A percentile compares a stretch with the other conserved stretches of the same genome.
phyloP scores from a whole-genome alignment of 2,113 vertebrate genomes.

The Asarcornis scutulata region DNA sequence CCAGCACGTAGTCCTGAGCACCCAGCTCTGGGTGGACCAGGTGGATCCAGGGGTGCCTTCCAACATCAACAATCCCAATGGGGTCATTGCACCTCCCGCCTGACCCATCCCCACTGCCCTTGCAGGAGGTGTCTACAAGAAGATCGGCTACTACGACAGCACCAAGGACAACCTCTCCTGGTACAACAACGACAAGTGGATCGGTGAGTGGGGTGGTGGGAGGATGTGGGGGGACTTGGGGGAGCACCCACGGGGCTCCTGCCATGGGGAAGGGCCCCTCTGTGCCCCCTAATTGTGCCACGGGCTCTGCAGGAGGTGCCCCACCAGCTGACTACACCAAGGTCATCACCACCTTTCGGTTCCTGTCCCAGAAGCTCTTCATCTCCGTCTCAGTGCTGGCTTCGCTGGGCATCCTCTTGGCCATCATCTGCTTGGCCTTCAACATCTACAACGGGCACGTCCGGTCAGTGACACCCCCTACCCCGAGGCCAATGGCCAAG shows the following conservation, averaged over 20 bases:
- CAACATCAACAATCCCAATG: no score
- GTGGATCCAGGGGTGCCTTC: background rate
- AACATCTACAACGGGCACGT: slow-evolving; percentile 96
- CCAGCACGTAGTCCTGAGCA: accelerated
- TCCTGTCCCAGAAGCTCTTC: slow-evolving; percentile 93
- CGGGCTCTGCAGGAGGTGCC: slow-evolving; percentile 74
- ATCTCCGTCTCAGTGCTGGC: slow-evolving; percentile 90
- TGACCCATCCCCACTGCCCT: no score
- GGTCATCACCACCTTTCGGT: slow-evolving; percentile 90
- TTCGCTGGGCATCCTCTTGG: slow-evolving; percentile 87
- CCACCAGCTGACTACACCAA: slow-evolving; percentile 92
- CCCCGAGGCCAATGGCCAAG: background rate
- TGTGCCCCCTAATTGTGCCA: accelerated
- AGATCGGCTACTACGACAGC: slow-evolving; percentile 96
- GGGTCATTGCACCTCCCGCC: no score
- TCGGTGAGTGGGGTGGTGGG: slow-evolving; percentile 76
- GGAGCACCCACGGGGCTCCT: no score
- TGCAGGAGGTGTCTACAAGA: slow-evolving; percentile 92
- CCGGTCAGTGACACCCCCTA: slow-evolving; percentile 76
- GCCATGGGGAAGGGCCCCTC: background rate
- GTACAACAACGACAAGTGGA: slow-evolving; percentile 93
- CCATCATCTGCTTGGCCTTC: slow-evolving; percentile 91
- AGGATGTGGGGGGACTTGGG: no score
- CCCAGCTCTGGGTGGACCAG: background rate
- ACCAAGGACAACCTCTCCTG: slow-evolving; percentile 93